Conservation (phyloP, 2,113 vertebrate species). For the Merops nubicus region DNA sequence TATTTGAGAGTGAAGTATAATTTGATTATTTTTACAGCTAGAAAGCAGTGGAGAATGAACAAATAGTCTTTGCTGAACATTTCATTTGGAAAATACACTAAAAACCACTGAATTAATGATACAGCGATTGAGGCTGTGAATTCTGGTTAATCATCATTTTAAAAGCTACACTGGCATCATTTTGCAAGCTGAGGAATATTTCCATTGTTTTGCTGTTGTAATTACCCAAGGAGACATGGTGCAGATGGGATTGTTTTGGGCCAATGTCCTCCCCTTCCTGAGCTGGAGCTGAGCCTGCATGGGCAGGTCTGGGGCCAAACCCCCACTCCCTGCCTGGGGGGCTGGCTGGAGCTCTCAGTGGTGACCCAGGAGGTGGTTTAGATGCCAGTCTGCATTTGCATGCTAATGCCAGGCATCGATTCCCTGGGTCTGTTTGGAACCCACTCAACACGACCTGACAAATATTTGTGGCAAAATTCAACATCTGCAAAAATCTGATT, state of each 20-base stretch:
- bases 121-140: neutral
- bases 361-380: neutral
- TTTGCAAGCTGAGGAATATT: neutral
- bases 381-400: neutral
- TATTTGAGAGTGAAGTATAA: constrained; percentile 10
- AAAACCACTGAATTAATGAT: neutral
- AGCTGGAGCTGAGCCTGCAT: accelerated
- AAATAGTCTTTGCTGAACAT: constrained; percentile 32
- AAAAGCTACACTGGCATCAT: neutral
- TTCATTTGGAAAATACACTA: constrained; percentile 42
- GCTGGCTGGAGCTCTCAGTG: too few species aligned
- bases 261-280: neutral
- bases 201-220: neutral
- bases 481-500: neutral
- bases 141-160: neutral
- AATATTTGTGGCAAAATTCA: neutral
- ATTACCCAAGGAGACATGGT: neutral
- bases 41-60: constrained; percentile 15
- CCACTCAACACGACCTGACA: accelerated
- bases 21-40: constrained; percentile 39
- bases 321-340: too few species aligned
- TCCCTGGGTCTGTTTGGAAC: neutral
- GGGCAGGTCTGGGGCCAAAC: too few species aligned
- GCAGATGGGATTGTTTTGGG: neutral
- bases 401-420: neutral